Evolutionary conservation across 2,888 invertebrate genomes (phyloP), one percentile per base, ranked within the genome.

Genomic region (Drosophila recens): DNA sequence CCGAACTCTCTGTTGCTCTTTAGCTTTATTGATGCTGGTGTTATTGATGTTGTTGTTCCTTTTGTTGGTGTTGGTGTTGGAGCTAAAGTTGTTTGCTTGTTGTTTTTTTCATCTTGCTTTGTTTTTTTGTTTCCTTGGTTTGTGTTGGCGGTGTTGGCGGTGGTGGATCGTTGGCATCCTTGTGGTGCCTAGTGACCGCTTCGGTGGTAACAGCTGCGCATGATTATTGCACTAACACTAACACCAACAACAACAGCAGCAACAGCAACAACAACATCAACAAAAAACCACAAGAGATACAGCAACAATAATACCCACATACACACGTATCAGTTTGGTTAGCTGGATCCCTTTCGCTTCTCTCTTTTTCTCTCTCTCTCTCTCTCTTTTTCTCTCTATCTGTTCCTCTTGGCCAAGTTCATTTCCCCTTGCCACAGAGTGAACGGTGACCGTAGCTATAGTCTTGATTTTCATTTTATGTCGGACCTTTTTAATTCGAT

Each of bases 401-500:
- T 17, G 33, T 34, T 49, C 42, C 40, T 42, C 52, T 64, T 52
- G 58, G 56, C 49, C 64, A 63, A 74, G 74, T 69, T 70, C 17
- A 49, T 42, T 53, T 36, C 40, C 40, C 9, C 30, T 33, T 38
- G n/a, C 30, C 53, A 36, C 9, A 17, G 61, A 48, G 59, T 56
- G 45, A 69, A 52, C 27, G 30, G 53, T 75, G 57, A 45, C 65
- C 67, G 72, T 40, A 62, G 67, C 67, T 59, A 67, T 71, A 73
- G 75, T 71, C 78, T 78, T 84, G 77, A 84, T 74, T 71, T 69
- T 77, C 63, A 67, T 73, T 75, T 72, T 67, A 70, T 77, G 77
- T 72, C 65, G 77, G 82, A 57, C 45, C 57, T 79, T 79, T 83
- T 89, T 87, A 82, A 80, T 87, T 82, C 74, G 77, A 83, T 87